Evolutionary conservation across 53 echinoderm and acorn worm species (phyloP), one percentile per base, ranked within the genome.

Genomic region (Hippasteria phrygiana): DNA sequence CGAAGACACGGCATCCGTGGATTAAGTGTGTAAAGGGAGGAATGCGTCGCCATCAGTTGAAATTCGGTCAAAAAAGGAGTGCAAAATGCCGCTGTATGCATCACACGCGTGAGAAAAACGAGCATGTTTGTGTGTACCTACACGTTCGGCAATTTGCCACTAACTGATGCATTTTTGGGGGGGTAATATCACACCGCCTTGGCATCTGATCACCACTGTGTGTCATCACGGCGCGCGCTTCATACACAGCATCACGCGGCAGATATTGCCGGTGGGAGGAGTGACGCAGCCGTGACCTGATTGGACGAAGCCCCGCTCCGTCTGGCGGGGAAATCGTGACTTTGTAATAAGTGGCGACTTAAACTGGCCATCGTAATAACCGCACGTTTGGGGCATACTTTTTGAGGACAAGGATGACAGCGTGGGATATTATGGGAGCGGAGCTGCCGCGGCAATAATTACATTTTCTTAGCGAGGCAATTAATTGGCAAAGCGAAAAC

Each of bases 261-360:
- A 82, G 43, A 33, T 33, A 34, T 42, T 46, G 82, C 66, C 20
- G 66, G 65, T 82, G 82, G 66, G 82, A 65, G 66, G 47, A 45
- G 45, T 24, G 24, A 16, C 47, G 13, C 16, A 16, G 34, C 82
- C 45, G 17, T 63, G 20, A 2, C 26, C 64, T 82, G 82, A 82
- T 82, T 82, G 82, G 82, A 31, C 32, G 29, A 43, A 4, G 24
- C 20, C n/a, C 24, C 22, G 31, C 27, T 5, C 32, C 1, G 33
- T 18, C 64, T 43, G 12, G 40, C 42, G 28, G 17, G 24, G 1
- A 66, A 66, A 27, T 66, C 66, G 82, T 55, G 56, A 59, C 78
- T 78, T 78, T 34, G 76, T 76, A 76, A 50, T 20, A 76, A 18
- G 3, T 51, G 48, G 55, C 56, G 28, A 2, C 50, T 37, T 55